Evolutionary conservation across 2,113 vertebrate species (phyloP).

Genomic region (Gavia stellata): DNA sequence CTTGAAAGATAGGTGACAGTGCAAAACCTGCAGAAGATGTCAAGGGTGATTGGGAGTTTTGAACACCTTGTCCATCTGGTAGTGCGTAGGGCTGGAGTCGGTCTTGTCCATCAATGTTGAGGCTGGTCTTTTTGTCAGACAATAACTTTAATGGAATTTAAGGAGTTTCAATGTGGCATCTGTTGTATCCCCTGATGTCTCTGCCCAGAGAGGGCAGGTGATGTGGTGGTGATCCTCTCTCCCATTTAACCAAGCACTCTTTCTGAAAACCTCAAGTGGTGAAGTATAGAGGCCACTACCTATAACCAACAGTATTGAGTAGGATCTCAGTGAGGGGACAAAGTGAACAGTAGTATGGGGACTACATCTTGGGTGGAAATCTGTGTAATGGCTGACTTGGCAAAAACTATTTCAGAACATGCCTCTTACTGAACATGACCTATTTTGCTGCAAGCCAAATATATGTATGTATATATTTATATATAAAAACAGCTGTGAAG

Average conservation of each 20-base stretch:
- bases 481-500: not conserved
- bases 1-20: not conserved
- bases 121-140: not conserved
- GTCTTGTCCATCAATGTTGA: not conserved
- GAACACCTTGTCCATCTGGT: rapidly evolving
- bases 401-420: not conserved
- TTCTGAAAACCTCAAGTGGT: not conserved
- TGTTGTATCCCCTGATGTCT: not conserved
- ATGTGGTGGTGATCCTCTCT: not conserved
- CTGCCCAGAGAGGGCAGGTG: not conserved
- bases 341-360: not conserved
- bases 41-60: not conserved
- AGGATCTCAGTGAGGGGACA: no score
- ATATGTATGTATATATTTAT: no score
- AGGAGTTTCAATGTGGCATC: not conserved
- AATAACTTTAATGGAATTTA: not conserved
- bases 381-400: not conserved
- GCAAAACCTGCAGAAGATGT: not conserved
- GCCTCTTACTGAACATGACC: not conserved
- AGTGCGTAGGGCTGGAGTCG: not conserved
- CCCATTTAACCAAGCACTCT: not conserved
- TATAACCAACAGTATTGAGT: not conserved
- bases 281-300: not conserved
- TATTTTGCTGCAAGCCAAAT: not conserved
- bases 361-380: not conserved